These are phyloP conservation scores for Halcyon malimbica DNA, from an alignment of 2,113 vertebrate genomes.

Conservation along the genomic window DNA sequence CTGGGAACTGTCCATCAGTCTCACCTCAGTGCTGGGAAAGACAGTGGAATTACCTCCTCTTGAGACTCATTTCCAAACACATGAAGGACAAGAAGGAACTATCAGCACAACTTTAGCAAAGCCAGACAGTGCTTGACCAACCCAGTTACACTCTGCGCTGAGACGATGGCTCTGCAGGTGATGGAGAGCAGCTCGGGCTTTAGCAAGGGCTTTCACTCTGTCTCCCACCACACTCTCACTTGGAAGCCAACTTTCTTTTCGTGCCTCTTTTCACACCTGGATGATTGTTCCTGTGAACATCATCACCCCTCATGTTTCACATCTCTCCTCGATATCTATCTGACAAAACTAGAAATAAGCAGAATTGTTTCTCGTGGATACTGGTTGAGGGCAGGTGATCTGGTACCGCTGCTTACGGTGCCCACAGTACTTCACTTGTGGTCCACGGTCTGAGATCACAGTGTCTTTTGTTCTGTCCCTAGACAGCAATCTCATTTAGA, in stretches of 20 bases:
- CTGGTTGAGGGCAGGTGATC: neutral
- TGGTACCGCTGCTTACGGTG: neutral
- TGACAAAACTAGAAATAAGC: neutral
- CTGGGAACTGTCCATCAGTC: neutral
- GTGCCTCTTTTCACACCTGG: neutral
- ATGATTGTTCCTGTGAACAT: neutral
- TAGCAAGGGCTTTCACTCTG: neutral
- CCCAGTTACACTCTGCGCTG: neutral
- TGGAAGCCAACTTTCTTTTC: neutral
- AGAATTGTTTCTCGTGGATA: neutral
- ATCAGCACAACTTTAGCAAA: neutral
- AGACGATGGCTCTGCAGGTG: neutral
- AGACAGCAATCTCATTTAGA: neutral
- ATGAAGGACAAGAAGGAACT: neutral
- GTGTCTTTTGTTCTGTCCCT: neutral
- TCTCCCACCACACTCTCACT: neutral
- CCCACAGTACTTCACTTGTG: neutral
- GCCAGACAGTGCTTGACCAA: neutral
- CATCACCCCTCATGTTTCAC: neutral
- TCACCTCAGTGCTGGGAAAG: neutral
- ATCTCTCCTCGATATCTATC: neutral
- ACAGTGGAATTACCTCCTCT: neutral
- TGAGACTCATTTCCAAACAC: neutral
- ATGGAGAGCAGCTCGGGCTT: neutral
- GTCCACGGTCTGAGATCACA: fast-evolving